phyloP scores from a whole-genome alignment of 2,113 vertebrate species.

The Lanius ludovicianus region DNA sequence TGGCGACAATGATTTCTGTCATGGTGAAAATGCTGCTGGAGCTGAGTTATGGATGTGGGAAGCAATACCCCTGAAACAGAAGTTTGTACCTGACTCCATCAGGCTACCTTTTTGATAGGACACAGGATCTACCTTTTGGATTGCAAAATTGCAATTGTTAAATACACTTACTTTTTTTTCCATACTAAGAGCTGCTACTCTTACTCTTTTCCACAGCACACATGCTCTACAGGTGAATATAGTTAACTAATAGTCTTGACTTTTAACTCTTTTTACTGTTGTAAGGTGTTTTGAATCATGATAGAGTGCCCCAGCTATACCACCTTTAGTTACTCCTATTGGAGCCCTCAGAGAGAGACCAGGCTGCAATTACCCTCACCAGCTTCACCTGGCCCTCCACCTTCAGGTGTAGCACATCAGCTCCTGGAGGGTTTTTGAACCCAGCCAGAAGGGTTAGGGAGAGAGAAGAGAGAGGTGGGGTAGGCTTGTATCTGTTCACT shows the following conservation, averaged over 20 bases:
- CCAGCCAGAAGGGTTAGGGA: no score
- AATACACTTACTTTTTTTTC: neutral
- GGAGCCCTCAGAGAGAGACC: no score
- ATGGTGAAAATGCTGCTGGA: neutral
- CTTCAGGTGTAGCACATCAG: no score
- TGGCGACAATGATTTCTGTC: neutral
- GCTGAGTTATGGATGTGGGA: neutral
- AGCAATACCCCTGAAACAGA: neutral
- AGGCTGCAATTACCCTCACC: no score
- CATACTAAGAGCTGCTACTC: accelerated
- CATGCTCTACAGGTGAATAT: neutral
- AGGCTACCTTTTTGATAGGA: neutral
- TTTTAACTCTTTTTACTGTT: neutral
- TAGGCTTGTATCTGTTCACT: no score
- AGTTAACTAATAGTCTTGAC: neutral
- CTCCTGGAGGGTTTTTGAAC: no score
- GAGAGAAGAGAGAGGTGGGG: no score
- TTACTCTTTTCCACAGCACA: neutral
- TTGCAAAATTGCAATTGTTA: neutral
- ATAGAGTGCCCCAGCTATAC: no score
- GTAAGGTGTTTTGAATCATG: no score
- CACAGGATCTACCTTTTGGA: neutral
- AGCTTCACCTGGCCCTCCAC: no score
- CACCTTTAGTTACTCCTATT: no score
- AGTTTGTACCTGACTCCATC: neutral